Conservation (phyloP, 2,888 invertebrate genomes). For the Beris morrisii region DNA sequence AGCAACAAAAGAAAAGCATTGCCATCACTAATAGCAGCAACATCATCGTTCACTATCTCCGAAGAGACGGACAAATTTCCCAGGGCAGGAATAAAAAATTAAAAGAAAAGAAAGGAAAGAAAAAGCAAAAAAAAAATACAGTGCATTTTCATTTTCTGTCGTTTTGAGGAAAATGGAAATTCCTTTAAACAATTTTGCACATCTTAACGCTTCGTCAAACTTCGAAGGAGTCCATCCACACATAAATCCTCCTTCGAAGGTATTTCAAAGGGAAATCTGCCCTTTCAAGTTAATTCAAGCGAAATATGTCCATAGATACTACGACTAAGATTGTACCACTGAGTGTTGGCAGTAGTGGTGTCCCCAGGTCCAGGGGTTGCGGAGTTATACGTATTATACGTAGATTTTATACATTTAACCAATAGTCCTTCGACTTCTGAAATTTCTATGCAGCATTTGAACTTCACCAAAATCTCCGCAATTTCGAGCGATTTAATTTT, state of each 20-base stretch:
- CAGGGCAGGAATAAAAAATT: no score
- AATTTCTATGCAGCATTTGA: no score
- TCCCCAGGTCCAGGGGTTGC: no score
- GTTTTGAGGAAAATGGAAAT: slow-evolving; percentile 20
- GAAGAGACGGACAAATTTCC: no score
- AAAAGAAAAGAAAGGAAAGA: no score
- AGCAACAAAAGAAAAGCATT: no score
- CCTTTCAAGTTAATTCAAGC: slow-evolving; percentile 32
- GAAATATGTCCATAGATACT: slow-evolving; percentile 22
- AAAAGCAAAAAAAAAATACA: neutral
- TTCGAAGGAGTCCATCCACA: slow-evolving; percentile 12
- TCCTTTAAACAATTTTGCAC: slow-evolving; percentile 30
- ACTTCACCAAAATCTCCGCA: neutral
- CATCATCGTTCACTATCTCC: no score
- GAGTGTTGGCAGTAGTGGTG: no score
- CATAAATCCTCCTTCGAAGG: slow-evolving; percentile 9
- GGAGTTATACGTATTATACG: no score
- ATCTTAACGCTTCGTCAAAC: slow-evolving; percentile 25
- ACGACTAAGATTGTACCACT: neutral
- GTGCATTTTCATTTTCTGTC: slow-evolving; percentile 10
- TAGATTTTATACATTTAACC: no score
- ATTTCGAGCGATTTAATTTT: slow-evolving; percentile 24
- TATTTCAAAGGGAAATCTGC: slow-evolving; percentile 27
- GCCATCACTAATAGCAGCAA: no score
- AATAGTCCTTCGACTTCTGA: no score